Evolutionary conservation across 2,888 invertebrate genomes (phyloP).

Genomic region (Archips xylosteana): DNA sequence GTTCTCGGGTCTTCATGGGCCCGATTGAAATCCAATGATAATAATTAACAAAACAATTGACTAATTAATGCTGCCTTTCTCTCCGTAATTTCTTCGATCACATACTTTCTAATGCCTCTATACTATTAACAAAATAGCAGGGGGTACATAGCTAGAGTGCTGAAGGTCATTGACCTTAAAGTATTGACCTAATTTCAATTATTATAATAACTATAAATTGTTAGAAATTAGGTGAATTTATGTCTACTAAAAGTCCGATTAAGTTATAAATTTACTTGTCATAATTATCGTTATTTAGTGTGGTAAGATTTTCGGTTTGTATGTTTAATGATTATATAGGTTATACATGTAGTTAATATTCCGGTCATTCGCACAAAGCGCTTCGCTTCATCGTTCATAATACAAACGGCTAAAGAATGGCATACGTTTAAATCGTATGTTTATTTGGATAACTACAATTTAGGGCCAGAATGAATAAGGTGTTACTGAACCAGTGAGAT

Average conservation of each 20-base stretch:
- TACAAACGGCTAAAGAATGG: no score
- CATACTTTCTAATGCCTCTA: constrained; percentile 34
- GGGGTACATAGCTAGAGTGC: constrained; percentile 22
- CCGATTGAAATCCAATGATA: no score
- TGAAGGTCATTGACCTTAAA: constrained; percentile 33
- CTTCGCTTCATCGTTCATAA: no score
- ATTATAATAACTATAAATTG: constrained; percentile 31
- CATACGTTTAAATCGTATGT: no score
- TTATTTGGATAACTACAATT: no score
- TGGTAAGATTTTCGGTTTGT: constrained; percentile 20
- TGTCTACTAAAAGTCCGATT: constrained; percentile 23
- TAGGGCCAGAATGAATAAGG: no score
- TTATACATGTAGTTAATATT: no score
- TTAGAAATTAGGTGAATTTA: constrained; percentile 21
- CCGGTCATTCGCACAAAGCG: no score
- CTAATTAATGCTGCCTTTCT: constrained; percentile 4
- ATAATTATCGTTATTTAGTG: constrained; percentile 37
- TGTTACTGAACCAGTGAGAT: no score
- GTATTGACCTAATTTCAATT: constrained; percentile 34
- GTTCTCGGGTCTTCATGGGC: no score
- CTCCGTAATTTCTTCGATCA: background rate
- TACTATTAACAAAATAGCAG: constrained; percentile 39
- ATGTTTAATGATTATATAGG: background rate
- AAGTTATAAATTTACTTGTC: constrained; percentile 38
- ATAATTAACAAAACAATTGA: background rate